A percentile compares a stretch with the other conserved stretches of the same genome.
Conservation (phyloP, 2,797 vertebrate genomes). For the Hydrolagus colliei region DNA sequence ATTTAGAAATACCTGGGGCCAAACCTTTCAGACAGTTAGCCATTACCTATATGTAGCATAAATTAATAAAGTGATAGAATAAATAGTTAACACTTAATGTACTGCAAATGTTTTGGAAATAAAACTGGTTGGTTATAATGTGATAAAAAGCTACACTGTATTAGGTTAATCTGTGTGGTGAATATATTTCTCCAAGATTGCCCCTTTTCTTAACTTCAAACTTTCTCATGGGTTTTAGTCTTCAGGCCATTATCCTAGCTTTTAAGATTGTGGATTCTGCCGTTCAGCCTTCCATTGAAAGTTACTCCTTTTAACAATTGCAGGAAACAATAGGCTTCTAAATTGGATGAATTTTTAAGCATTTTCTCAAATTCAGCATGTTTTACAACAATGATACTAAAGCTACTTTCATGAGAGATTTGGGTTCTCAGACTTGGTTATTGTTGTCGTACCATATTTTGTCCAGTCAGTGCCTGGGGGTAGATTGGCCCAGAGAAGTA, state of each 20-base stretch:
- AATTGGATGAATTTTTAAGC: no score
- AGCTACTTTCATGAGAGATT: no score
- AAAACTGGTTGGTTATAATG: not conserved
- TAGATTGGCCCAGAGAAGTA: constrained; percentile 54
- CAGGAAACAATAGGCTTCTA: no score
- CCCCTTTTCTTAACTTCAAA: not conserved
- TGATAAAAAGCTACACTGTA: not conserved
- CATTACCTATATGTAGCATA: not conserved
- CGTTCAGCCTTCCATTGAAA: no score
- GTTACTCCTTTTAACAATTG: no score
- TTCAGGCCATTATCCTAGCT: no score
- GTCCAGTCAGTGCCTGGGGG: constrained; percentile 48
- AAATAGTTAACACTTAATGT: not conserved
- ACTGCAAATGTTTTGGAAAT: not conserved
- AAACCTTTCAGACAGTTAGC: not conserved
- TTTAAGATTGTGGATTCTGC: no score
- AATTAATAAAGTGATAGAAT: not conserved
- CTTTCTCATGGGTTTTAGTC: no score
- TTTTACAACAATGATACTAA: no score
- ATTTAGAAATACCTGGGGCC: not conserved
- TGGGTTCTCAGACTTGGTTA: not conserved
- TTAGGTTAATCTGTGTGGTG: not conserved
- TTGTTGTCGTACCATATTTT: constrained; percentile 46
- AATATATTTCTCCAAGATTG: not conserved
- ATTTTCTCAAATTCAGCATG: no score